A percentile compares a stretch with the other conserved stretches of the same genome.
Conservation (phyloP, 2,113 vertebrate species). For the Henicopernis longicauda region DNA sequence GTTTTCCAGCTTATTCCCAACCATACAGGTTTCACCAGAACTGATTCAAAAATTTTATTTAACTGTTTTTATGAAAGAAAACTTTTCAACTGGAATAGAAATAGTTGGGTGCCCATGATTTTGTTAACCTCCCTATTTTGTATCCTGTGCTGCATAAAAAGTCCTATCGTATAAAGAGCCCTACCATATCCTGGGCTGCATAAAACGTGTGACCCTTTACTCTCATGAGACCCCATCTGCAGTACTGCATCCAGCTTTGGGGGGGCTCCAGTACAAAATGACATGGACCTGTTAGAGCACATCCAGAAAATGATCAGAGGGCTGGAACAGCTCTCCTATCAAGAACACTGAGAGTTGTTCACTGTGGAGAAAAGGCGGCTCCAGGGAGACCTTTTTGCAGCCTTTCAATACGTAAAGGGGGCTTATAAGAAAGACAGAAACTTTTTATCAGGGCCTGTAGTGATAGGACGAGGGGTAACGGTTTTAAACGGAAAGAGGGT, state of each 20-base stretch:
- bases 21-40: neutral
- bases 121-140: neutral
- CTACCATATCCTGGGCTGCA: neutral
- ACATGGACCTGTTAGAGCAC: neutral
- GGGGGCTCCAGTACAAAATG: neutral
- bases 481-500: too few relatives aligned
- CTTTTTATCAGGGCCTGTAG: too few relatives aligned
- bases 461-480: too few relatives aligned
- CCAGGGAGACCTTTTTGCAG: too few relatives aligned
- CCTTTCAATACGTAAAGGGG: too few relatives aligned
- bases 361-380: too few relatives aligned
- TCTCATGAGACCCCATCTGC: neutral
- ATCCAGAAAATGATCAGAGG: neutral
- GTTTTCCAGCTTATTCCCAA: neutral
- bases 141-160: neutral
- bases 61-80: neutral
- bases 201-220: neutral
- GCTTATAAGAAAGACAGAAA: too few relatives aligned
- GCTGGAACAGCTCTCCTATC: neutral
- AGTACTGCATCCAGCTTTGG: neutral
- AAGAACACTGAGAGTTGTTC: neutral
- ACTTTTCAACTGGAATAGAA: neutral
- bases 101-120: neutral
- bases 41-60: neutral
- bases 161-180: too few relatives aligned